Conservation (phyloP, 2,113 vertebrate species). For the Leptobrachium ailaonicum region DNA sequence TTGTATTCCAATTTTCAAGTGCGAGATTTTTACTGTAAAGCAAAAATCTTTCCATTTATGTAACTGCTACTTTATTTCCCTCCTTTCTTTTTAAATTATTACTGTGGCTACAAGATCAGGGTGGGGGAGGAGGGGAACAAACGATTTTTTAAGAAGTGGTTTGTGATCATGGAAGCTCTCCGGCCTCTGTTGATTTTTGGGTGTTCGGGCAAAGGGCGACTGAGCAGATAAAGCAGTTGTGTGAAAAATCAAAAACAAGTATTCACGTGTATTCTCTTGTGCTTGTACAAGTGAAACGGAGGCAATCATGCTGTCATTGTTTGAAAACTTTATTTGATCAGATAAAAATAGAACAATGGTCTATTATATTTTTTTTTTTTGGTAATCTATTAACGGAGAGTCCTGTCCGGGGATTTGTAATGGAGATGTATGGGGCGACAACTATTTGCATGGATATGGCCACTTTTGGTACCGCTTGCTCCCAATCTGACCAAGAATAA, state of each 20-base stretch:
- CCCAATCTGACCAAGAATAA: neutral
- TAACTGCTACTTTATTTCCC: neutral
- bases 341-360: too few species aligned
- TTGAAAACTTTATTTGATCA: neutral
- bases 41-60: constrained; percentile 29
- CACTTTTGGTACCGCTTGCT: neutral
- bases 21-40: constrained; percentile 38
- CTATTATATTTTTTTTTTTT: too few species aligned
- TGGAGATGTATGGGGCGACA: neutral
- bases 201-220: neutral
- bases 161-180: neutral
- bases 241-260: neutral
- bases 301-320: neutral
- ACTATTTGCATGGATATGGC: neutral
- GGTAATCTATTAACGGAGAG: too few species aligned
- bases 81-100: constrained; percentile 22
- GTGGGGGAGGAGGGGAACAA: neutral
- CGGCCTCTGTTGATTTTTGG: neutral
- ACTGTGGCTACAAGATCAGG: constrained; percentile 6
- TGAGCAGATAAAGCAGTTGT: too few species aligned
- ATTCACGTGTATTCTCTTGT: neutral
- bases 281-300: neutral
- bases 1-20: constrained; percentile 31
- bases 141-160: neutral
- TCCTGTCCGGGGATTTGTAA: too few species aligned